Base-by-base conservation (phyloP, 2,797 vertebrate genomes). In the Anguilla anguilla region DNA sequence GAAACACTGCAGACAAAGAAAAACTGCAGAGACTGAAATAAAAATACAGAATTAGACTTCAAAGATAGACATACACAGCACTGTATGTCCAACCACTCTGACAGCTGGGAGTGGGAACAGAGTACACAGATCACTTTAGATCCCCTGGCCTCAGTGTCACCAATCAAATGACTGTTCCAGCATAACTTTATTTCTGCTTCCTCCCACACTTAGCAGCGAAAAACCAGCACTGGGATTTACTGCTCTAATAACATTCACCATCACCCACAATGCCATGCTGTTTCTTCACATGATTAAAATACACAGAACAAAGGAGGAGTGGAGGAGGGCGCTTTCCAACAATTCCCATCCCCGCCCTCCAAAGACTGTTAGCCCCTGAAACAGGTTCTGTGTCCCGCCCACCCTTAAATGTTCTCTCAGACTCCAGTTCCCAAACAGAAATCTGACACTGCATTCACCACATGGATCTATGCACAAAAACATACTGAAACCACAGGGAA, bases 171-270 rank as follows among this genome's bases (percentile, higher is more conserved):
- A 84, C 6, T 92, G 89, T 88, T 91, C 90, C 88, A 88, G 83
- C 88, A 86, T 85, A 88, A 90, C 89, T 89, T 85, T 87, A 88
- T 88, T 89, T 90, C 86, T 90, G 88, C 86, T 53, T 79, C 69
- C 86, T 85, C 83, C 85, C 87, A 85, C 83, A 87, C 86, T 77
- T 88, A 43, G 51, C 86, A 83, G 84, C 57, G 69, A 57, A 89
- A 81, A 87, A 51, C 77, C 35, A 46, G 28, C 84, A 22, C 85
- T 90, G 86, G 90, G 89, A 93, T 86, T 88, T 72, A 85, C 43
- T 85, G 85, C 86, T 89, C 89, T 88, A 85, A 79, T 86, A 72
- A 79, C 31, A 85, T 90, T 88, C 81, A 67, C 88, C 69, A 51
- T 51, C 43, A 83, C 39, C 86, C 57, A 87, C 87, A 89, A 87